phyloP scores from a whole-genome alignment of 2,113 vertebrate genomes.

The Oplegnathus fasciatus region DNA sequence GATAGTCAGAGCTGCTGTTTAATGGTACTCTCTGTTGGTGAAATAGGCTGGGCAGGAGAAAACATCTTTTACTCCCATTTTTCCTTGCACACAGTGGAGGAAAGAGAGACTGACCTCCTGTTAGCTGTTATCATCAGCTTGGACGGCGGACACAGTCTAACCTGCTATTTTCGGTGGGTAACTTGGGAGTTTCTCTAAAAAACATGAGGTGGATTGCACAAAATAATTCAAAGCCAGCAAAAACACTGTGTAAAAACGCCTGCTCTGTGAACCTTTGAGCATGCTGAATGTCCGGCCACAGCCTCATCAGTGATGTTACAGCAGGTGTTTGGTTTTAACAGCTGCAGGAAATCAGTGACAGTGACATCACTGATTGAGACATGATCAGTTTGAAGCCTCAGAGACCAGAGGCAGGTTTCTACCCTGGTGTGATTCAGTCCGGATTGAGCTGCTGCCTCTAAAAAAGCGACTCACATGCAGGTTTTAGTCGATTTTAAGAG shows the following conservation, averaged over 20 bases:
- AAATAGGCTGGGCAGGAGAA: neutral
- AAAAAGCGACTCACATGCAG: neutral
- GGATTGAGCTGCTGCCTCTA: too few relatives aligned
- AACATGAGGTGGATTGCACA: neutral
- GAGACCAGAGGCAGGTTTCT: neutral
- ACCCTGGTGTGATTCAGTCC: neutral
- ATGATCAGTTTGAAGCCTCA: neutral
- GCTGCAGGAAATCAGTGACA: neutral
- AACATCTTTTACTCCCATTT: neutral
- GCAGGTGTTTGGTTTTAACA: neutral
- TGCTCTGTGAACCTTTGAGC: neutral
- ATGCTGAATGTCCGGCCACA: neutral
- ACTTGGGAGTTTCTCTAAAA: neutral
- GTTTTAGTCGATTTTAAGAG: neutral
- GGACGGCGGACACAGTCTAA: neutral
- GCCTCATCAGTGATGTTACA: neutral
- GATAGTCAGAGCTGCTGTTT: neutral
- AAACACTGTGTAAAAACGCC: neutral
- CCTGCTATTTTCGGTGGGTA: neutral
- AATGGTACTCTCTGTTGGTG: neutral
- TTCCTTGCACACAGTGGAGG: neutral
- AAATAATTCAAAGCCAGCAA: neutral
- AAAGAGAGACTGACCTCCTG: neutral
- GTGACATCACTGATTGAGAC: slow-evolving; percentile 6
- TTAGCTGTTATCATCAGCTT: neutral